Percentiles rank a stretch among this genome's conserved stretches.
phyloP scores from a whole-genome alignment of 2,888 invertebrate genomes.

The Dinocampus coccinellae region DNA sequence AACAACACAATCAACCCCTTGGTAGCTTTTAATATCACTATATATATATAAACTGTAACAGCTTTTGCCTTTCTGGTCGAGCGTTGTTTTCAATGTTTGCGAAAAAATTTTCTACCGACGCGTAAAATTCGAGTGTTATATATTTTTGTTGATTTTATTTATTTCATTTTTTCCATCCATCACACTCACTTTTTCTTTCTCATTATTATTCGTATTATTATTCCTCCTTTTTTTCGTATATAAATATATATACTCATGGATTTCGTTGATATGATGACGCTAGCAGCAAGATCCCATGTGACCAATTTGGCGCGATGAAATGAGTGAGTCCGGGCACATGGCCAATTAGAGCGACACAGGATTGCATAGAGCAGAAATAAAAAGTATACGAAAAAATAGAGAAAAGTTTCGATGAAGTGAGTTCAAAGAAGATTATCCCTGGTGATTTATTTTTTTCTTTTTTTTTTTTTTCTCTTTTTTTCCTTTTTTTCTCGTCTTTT shows the following conservation, averaged over 20 bases:
- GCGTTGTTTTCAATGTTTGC: background rate
- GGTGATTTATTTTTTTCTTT: conserved; percentile 11
- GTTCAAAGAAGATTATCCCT: conserved; percentile 11
- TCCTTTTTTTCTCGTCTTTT: background rate
- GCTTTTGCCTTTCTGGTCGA: background rate
- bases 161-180: background rate
- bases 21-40: background rate
- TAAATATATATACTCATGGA: background rate
- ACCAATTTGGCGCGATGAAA: conserved; percentile 7
- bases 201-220: background rate
- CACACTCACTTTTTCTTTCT: background rate
- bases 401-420: conserved; percentile 6
- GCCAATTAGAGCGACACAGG: background rate
- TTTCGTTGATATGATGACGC: background rate
- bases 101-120: conserved; percentile 20
- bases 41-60: background rate
- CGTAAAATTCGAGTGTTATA: background rate
- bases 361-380: background rate
- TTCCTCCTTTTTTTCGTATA: background rate
- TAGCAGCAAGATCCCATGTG: background rate
- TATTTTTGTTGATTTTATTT: conserved; percentile 9
- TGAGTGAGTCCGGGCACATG: background rate
- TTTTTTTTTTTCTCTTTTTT: background rate
- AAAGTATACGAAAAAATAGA: background rate
- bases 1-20: conserved; percentile 13